Evolutionary conservation across 2,888 invertebrate species (phyloP).

Genomic region (Digitonthophagus gazella): DNA sequence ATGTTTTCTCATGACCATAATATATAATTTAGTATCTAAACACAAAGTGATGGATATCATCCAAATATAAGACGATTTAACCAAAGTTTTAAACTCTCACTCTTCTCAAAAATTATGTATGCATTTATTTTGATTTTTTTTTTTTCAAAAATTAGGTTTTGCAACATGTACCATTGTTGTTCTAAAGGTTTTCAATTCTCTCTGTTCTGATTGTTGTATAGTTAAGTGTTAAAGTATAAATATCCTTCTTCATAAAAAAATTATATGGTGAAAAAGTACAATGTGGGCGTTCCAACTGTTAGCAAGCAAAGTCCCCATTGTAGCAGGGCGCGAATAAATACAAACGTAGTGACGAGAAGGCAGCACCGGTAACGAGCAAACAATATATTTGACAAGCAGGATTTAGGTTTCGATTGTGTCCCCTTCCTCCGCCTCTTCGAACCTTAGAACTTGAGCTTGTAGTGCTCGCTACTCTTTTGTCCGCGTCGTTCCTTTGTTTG

Average conservation of each 20-base stretch:
- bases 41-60: too few relatives aligned
- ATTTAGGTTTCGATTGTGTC: constrained; percentile 25
- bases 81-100: too few relatives aligned
- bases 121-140: too few relatives aligned
- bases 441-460: neutral
- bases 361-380: constrained; percentile 26
- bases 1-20: too few relatives aligned
- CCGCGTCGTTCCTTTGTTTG: neutral
- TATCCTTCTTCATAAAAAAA: too few relatives aligned
- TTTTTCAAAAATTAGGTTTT: too few relatives aligned
- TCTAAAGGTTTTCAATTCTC: too few relatives aligned
- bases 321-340: constrained; percentile 16
- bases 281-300: neutral
- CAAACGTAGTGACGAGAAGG: constrained; percentile 10
- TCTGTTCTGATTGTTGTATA: neutral
- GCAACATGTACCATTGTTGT: too few relatives aligned
- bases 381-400: constrained; percentile 28
- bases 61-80: too few relatives aligned
- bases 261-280: neutral
- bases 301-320: constrained; percentile 15
- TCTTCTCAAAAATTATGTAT: too few relatives aligned
- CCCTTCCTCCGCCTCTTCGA: constrained; percentile 12
- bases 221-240: neutral
- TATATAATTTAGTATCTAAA: too few relatives aligned
- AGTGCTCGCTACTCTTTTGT: neutral